Percentiles rank a stretch among this genome's conserved stretches.
Conservation (phyloP, 2,797 vertebrate genomes). For the Morelia viridis region DNA sequence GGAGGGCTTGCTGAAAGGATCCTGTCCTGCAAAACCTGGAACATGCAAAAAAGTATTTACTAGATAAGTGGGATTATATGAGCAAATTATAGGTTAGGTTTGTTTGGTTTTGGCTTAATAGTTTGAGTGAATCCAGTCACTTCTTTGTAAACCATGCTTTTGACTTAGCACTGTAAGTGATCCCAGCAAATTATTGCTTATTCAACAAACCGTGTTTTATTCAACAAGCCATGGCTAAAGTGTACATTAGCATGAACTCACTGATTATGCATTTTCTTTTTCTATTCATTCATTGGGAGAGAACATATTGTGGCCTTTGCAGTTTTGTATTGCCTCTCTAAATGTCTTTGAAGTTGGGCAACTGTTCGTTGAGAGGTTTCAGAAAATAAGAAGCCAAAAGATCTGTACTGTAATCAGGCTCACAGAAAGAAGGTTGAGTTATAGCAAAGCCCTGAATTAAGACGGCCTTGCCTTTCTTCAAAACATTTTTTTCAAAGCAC, state of each 20-base stretch:
- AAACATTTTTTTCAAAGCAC: slow-evolving; percentile 11
- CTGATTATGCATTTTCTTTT: neutral
- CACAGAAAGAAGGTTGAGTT: neutral
- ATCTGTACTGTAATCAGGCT: neutral
- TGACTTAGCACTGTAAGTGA: neutral
- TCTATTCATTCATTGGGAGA: neutral
- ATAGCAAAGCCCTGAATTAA: neutral
- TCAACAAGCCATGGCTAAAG: neutral
- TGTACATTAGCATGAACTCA: neutral
- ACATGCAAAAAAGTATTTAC: neutral
- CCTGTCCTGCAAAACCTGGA: neutral
- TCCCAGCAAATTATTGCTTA: neutral
- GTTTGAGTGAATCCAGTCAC: neutral
- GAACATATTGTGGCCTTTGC: no score
- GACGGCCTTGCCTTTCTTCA: slow-evolving; percentile 4
- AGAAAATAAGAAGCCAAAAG: neutral
- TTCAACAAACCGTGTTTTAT: neutral
- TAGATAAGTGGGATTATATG: neutral
- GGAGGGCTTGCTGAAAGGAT: neutral
- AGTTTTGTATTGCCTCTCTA: neutral
- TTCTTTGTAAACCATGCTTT: neutral
- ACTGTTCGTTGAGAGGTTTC: neutral
- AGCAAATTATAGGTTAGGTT: neutral
- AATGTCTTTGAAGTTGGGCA: neutral
- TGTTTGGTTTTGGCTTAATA: no score